Conservation (phyloP, 2,888 invertebrate species). For the Thymelicus lineola region DNA sequence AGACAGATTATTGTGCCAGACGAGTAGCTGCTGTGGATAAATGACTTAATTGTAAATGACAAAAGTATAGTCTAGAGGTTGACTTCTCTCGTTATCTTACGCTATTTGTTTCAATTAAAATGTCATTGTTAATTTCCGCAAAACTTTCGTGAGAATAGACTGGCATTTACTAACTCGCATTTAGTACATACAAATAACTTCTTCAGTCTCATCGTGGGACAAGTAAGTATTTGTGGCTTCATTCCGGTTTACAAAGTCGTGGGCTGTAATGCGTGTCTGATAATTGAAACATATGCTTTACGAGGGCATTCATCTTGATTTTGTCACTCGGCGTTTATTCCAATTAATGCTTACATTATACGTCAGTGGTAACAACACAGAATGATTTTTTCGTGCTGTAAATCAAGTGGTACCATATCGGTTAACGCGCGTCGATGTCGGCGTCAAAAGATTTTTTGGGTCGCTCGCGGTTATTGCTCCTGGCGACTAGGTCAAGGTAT, state of each 20-base stretch:
- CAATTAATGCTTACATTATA: constrained; percentile 26
- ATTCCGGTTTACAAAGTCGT: constrained; percentile 29
- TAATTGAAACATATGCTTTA: constrained; percentile 38
- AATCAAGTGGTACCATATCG: constrained; percentile 20
- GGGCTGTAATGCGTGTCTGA: constrained; percentile 31
- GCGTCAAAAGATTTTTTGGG: constrained; percentile 24
- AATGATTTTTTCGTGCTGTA: constrained; percentile 22
- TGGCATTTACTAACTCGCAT: constrained; percentile 20
- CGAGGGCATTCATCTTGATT: constrained; percentile 37
- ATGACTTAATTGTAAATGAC: constrained; percentile 19
- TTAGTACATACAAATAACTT: constrained; percentile 18
- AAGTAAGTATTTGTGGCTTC: constrained; percentile 7
- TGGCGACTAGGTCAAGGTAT: constrained; percentile 35
- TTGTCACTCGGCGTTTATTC: constrained; percentile 28
- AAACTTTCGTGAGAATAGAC: constrained; percentile 69
- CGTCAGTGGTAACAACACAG: constrained; percentile 14
- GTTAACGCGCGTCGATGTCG: constrained; percentile 14
- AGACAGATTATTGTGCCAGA: neutral
- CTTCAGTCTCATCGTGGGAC: constrained; percentile 12
- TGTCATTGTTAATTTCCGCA: constrained; percentile 72
- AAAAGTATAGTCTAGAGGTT: constrained; percentile 32
- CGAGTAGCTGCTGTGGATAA: neutral
- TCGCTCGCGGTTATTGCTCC: constrained; percentile 35
- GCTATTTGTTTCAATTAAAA: constrained; percentile 78
- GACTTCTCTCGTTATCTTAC: constrained; percentile 51